These are phyloP conservation scores for Danio tinwini DNA, from an alignment of 2,797 vertebrate genomes.

Conservation along the genomic window DNA sequence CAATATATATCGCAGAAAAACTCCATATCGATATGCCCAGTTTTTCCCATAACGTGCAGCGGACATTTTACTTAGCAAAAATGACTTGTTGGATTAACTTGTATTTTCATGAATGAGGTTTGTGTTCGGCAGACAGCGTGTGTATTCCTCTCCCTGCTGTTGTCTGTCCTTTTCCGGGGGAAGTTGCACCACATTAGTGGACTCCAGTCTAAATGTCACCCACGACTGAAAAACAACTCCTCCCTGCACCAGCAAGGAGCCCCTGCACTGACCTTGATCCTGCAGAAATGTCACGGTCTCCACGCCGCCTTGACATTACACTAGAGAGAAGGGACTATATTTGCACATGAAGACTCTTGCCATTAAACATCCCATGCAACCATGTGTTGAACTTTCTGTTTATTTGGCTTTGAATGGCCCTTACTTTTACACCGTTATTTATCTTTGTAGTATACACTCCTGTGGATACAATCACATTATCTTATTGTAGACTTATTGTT, in stretches of 20 bases:
- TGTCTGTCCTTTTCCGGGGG: background rate
- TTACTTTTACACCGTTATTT: conserved; percentile 21
- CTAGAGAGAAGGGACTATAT: conserved; percentile 41
- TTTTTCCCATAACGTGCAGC: too few relatives aligned
- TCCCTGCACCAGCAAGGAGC: conserved; percentile 37
- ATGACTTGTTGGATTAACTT: background rate
- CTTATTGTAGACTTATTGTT: background rate
- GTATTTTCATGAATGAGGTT: background rate
- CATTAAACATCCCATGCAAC: conserved; percentile 22
- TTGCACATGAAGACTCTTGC: conserved; percentile 49
- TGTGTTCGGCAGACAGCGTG: conserved; percentile 6
- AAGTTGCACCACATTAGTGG: conserved; percentile 44
- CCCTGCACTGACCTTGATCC: conserved; percentile 55
- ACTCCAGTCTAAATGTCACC: conserved; percentile 61
- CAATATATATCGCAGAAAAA: too few relatives aligned
- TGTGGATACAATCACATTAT: background rate
- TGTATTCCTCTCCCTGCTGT: conserved; percentile 4
- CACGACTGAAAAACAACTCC: conserved; percentile 54
- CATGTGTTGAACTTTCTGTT: background rate
- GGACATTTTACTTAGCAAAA: background rate
- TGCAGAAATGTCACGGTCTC: conserved; percentile 57
- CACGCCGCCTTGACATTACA: conserved; percentile 41
- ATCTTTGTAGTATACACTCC: conserved; percentile 3
- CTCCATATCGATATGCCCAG: too few relatives aligned
- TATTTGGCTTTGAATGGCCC: conserved; percentile 18